These are phyloP conservation scores for Halictus ligatus DNA, from an alignment of 2,888 invertebrate species.

Conservation along the genomic window DNA sequence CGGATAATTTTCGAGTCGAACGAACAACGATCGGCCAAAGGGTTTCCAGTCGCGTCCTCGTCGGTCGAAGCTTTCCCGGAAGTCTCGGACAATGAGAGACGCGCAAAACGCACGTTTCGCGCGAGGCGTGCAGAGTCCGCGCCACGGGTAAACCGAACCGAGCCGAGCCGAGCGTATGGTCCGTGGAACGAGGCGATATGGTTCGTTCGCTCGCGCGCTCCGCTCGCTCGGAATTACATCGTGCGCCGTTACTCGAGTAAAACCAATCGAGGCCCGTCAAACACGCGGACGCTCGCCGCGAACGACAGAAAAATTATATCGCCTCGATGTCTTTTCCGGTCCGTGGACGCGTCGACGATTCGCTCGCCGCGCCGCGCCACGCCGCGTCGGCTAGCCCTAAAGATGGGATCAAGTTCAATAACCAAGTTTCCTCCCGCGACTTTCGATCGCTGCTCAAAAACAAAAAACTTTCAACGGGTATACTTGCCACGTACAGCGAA, in stretches of 20 bases:
- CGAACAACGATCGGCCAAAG: background rate
- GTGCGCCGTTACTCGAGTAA: conserved; percentile 55
- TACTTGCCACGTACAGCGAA: too few relatives aligned
- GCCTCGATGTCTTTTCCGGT: conserved; percentile 14
- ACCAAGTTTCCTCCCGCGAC: background rate
- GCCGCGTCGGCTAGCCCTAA: too few relatives aligned
- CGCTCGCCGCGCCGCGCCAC: conserved; percentile 5
- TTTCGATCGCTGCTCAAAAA: background rate
- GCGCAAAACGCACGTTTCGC: background rate
- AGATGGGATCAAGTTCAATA: background rate
- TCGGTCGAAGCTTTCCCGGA: background rate
- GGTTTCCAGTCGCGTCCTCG: background rate
- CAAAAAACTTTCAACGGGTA: too few relatives aligned
- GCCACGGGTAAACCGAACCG: background rate
- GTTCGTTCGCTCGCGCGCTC: conserved; percentile 41
- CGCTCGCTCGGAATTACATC: conserved; percentile 46
- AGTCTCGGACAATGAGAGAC: conserved; percentile 5
- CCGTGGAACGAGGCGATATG: conserved; percentile 58
- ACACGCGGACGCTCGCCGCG: conserved; percentile 11
- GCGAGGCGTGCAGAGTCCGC: background rate
- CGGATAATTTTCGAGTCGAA: background rate
- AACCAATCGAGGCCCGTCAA: conserved; percentile 42
- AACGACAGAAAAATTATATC: conserved; percentile 40
- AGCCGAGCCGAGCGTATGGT: background rate
- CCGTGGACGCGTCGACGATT: conserved; percentile 15